phyloP scores from a whole-genome alignment of 2,888 invertebrate genomes.

The Pseudococcus longispinus region DNA sequence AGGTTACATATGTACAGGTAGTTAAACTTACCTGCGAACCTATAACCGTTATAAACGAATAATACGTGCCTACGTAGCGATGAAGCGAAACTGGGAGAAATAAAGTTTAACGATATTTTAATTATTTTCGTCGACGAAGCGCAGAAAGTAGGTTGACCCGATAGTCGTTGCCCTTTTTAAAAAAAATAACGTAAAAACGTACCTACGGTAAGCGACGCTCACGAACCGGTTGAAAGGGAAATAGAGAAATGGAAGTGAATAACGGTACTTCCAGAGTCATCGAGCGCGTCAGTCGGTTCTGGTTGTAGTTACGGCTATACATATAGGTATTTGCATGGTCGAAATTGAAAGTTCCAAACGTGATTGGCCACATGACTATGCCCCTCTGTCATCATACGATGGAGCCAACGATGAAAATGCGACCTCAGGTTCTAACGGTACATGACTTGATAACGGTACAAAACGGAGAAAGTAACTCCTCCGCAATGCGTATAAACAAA shows the following conservation, averaged over 20 bases:
- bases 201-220: not conserved
- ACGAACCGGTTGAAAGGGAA: constrained; percentile 41
- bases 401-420: not conserved
- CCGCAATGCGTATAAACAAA: not conserved
- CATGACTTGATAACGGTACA: constrained; percentile 28
- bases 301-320: not conserved
- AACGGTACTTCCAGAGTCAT: constrained; percentile 21
- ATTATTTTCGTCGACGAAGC: constrained; percentile 19
- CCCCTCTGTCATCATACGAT: not conserved
- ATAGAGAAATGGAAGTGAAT: constrained; percentile 29
- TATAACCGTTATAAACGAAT: constrained; percentile 18
- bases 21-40: not conserved
- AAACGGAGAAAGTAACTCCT: constrained; percentile 37
- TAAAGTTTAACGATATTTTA: constrained; percentile 35
- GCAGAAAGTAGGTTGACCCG: constrained; percentile 36
- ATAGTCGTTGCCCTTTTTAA: not conserved
- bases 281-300: not conserved
- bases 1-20: not conserved
- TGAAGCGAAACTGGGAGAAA: not conserved
- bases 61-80: constrained; percentile 1
- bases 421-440: constrained; percentile 33
- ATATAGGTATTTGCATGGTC: constrained; percentile 9
- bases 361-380: not conserved
- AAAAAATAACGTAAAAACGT: not conserved
- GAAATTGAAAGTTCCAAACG: constrained; percentile 37